These are phyloP conservation scores for Ischnus inquisitorius DNA, from an alignment of 2,888 invertebrate species.

Conservation along the genomic window DNA sequence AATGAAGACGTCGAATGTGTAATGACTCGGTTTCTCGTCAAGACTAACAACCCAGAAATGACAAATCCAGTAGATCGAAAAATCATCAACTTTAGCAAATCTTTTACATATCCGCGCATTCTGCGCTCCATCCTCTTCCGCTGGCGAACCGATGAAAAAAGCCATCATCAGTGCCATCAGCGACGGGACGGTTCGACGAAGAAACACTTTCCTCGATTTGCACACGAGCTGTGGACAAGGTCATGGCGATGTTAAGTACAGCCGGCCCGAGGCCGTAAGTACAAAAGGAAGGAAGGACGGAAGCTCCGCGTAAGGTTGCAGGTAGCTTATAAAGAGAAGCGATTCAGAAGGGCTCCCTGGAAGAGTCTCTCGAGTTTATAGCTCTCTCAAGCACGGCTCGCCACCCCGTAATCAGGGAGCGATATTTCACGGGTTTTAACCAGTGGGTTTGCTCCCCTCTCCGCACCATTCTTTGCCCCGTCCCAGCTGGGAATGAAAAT, in stretches of 20 bases:
- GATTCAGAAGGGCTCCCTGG: constrained; percentile 17
- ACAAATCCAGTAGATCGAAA: neutral
- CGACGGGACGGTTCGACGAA: neutral
- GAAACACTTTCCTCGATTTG: neutral
- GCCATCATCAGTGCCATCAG: constrained; percentile 9
- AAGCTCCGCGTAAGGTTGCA: constrained; percentile 16
- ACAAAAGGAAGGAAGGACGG: constrained; percentile 18
- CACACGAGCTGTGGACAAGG: constrained; percentile 38
- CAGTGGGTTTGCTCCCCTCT: constrained; percentile 30
- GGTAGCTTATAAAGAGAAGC: constrained; percentile 14
- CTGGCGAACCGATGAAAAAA: neutral
- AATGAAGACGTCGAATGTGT: too few relatives aligned
- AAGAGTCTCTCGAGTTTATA: constrained; percentile 71
- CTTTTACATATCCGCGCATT: constrained; percentile 17
- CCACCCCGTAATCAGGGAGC: constrained; percentile 75
- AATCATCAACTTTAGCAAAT: neutral
- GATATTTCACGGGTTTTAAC: constrained; percentile 77
- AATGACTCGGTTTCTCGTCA: too few relatives aligned
- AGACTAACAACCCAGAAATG: too few relatives aligned
- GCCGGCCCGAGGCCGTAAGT: neutral
- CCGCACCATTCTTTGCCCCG: neutral
- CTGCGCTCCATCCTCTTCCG: neutral
- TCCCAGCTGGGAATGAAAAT: constrained; percentile 31
- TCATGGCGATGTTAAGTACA: constrained; percentile 15
- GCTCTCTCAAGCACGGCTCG: constrained; percentile 63